A percentile compares a stretch with the other conserved stretches of the same genome.
Conservation (phyloP, 2,888 invertebrate species). For the Aradus depressus region DNA sequence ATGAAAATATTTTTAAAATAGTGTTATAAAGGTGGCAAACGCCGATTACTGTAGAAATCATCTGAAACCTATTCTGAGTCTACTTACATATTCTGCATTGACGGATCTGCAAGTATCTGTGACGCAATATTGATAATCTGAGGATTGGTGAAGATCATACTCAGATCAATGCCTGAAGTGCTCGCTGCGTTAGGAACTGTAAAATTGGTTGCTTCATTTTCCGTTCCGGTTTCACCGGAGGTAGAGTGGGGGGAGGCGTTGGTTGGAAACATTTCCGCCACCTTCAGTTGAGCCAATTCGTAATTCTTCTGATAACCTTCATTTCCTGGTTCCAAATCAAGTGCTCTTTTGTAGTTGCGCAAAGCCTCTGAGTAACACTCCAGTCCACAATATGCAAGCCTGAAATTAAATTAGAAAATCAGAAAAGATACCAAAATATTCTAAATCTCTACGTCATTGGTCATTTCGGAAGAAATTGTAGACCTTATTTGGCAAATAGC, state of each 20-base stretch:
- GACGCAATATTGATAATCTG: conserved; percentile 19
- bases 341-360: conserved; percentile 20
- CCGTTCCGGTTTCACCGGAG: not conserved
- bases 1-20: too few relatives aligned
- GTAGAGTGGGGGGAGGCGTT: not conserved
- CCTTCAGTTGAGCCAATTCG: conserved; percentile 21
- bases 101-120: conserved; percentile 22
- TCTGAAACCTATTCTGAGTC: not conserved
- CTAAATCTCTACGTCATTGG: not conserved
- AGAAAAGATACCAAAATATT: not conserved
- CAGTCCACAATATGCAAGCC: conserved; percentile 22
- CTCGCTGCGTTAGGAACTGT: conserved; percentile 7
- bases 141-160: conserved; percentile 16
- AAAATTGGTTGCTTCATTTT: not conserved
- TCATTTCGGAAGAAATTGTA: too few relatives aligned
- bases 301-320: conserved; percentile 23
- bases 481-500: too few relatives aligned
- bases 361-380: conserved; percentile 22
- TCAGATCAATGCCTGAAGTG: conserved; percentile 12
- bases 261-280: conserved; percentile 9
- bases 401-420: conserved; percentile 5
- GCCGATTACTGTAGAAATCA: not conserved
- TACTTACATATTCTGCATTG: conserved; percentile 23
- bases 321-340: conserved; percentile 22
- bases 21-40: too few relatives aligned